Evolutionary conservation across 1,140 invertebrate species (phyloP), one percentile per base, ranked within the genome.

Genomic region (Dicyema japonicum): DNA sequence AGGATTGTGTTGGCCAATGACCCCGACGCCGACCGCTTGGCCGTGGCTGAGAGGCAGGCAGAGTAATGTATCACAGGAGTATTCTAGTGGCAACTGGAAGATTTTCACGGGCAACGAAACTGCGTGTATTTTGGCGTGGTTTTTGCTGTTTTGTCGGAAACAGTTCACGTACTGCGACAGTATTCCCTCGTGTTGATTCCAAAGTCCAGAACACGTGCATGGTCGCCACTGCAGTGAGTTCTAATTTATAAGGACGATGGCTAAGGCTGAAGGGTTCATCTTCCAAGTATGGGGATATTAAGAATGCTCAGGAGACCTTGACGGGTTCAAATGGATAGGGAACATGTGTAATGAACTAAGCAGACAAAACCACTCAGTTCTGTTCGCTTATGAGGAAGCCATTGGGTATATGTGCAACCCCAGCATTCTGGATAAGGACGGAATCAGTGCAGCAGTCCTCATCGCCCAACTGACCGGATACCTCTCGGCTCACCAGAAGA

Each of bases 301-400:
- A 2, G n/a, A n/a, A 21, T 25, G 31, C 35, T 24, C 37, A 69
- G 48, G 78, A 94, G 54, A 94, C 85, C 0, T 55, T 94, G 24
- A 97, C 88, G 62, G 88, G 1, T 97, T 97, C 43, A 97, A 97
- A 42, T 97, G 82, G 80, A 92, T 97, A 71, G 82, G 72, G 41
- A 94, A 90, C 44, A 62, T 60, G 48, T 58, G 67, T 0, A 45
- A 65, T 18, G 60, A 80, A n/a, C 43, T 82, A 15, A 47, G 64
- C 19, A 47, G 43, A 9, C 21, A 46, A 29, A 24, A 59, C 3
- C 69, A 74, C 39, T 49, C 49, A 1, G 68, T 90, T 1, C 43
- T 94, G 21, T 80, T 92, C 54, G 76, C 76, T 1, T 97, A 69
- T 50, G 85, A 97, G 54, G 60, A 64, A 39, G 59, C 61, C 8